Evolutionary conservation across 2,888 invertebrate genomes (phyloP).

Genomic region (Subacronicta megacephala): DNA sequence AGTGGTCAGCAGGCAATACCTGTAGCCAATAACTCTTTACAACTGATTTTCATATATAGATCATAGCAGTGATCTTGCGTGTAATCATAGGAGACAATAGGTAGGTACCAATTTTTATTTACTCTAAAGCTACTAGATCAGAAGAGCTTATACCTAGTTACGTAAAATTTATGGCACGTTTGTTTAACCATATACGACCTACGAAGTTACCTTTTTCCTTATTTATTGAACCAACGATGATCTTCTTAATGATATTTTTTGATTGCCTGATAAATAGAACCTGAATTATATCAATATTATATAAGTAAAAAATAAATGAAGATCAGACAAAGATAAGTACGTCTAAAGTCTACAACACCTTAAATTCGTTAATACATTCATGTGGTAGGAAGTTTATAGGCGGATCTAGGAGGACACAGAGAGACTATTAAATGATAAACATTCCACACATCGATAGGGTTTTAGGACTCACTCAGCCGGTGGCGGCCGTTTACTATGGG

Average conservation of each 20-base stretch:
- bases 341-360: conserved; percentile 72
- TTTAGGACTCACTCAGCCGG: conserved; percentile 86
- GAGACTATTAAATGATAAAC: conserved; percentile 75
- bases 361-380: conserved; percentile 68
- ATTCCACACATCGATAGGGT: conserved; percentile 87
- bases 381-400: conserved; percentile 64
- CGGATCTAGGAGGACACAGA: conserved; percentile 60
- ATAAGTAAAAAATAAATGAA: conserved; percentile 25
- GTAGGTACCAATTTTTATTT: background rate
- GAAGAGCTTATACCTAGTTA: background rate
- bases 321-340: conserved; percentile 42
- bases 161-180: conserved; percentile 43
- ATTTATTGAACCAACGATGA: background rate
- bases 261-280: conserved; percentile 7
- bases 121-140: background rate
- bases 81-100: conserved; percentile 1
- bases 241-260: background rate
- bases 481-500: conserved; percentile 82
- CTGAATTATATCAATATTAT: background rate
- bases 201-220: background rate
- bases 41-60: background rate
- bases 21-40: too few relatives aligned
- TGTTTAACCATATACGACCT: background rate
- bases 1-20: too few relatives aligned
- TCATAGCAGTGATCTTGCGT: conserved; percentile 7